These are phyloP conservation scores for Origma solitaria DNA, from an alignment of 2,113 vertebrate species.

Conservation along the genomic window DNA sequence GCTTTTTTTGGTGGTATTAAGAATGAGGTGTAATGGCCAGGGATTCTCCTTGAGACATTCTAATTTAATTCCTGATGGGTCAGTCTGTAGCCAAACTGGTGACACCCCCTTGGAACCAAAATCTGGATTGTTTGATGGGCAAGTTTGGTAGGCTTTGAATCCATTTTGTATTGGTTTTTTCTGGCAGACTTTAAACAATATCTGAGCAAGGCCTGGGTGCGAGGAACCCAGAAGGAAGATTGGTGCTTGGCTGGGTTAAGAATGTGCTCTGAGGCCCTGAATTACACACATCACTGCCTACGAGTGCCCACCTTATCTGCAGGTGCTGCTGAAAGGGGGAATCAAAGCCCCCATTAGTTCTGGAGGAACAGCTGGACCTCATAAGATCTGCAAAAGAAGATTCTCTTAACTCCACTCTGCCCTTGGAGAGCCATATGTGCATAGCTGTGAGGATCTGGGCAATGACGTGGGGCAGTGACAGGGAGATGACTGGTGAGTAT, in stretches of 20 bases:
- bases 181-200: not conserved
- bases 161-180: not conserved
- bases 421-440: not conserved
- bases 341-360: not conserved
- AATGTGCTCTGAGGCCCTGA: not conserved
- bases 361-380: not conserved
- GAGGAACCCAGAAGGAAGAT: not conserved
- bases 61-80: not conserved
- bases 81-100: not conserved
- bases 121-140: not conserved
- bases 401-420: not conserved
- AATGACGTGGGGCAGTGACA: not conserved
- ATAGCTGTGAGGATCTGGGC: not conserved
- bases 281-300: accelerated
- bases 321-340: not conserved
- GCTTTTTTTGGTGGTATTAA: not conserved
- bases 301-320: accelerated
- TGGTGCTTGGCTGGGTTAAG: not conserved
- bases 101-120: not conserved
- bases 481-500: not conserved
- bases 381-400: not conserved
- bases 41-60: not conserved
- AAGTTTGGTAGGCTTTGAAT: not conserved
- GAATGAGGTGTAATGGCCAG: no score
- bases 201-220: not conserved